Conservation (phyloP, 2,113 vertebrate species). For the Hypocryptadius cinnamomeus region DNA sequence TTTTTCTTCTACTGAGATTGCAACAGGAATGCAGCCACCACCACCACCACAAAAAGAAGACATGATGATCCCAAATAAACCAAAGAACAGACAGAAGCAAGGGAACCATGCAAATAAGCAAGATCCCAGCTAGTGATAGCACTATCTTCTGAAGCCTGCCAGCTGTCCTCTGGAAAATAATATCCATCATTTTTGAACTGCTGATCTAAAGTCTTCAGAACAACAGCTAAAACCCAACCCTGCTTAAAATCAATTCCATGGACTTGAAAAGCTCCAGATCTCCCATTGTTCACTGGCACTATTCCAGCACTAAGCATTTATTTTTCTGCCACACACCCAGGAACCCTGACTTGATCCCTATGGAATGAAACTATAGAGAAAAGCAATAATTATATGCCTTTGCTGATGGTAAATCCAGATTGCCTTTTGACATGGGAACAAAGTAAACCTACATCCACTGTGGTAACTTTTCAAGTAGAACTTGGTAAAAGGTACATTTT, state of each 20-base stretch:
- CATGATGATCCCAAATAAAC: not conserved
- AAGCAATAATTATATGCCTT: not conserved
- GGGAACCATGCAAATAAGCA: not conserved
- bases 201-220: not conserved
- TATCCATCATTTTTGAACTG: not conserved
- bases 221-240: not conserved
- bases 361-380: not conserved
- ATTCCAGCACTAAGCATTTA: not conserved
- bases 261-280: not conserved
- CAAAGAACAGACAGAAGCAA: not conserved
- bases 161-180: not conserved
- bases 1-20: not conserved
- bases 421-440: not conserved
- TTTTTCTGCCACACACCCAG: not conserved
- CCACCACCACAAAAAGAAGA: not conserved
- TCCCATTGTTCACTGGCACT: not conserved
- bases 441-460: not conserved
- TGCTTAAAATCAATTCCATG: not conserved
- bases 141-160: not conserved
- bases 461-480: not conserved
- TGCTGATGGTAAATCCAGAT: not conserved
- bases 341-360: not conserved
- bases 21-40: not conserved
- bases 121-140: not conserved
- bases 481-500: not conserved